Evolutionary conservation across 2,888 invertebrate species (phyloP), one percentile per base, ranked within the genome.

Genomic region (Drosophila kambysellisi): DNA sequence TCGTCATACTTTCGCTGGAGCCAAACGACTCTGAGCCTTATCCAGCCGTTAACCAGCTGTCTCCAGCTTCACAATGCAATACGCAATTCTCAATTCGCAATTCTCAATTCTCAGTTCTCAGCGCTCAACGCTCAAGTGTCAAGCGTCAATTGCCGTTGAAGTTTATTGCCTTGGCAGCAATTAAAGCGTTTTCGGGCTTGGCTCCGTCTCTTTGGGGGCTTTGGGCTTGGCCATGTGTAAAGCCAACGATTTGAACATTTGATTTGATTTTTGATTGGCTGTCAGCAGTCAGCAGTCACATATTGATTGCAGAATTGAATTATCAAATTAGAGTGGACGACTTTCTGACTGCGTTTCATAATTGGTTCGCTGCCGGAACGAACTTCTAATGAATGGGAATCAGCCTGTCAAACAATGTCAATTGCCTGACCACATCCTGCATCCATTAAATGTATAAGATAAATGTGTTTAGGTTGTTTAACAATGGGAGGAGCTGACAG

Each of bases 151-250:
- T 89, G 88, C 74, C 81, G 77, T 87, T 88, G 89, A 84, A 81
- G 88, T 89, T 87, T 89, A 87, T 87, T 87, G 87, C 81, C 74
- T 88, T 87, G 89, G 89, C 89, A 87, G 87, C 87, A 87, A 87
- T 87, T 87, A 87, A 89, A 85, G 68, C 68, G 61, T 72, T 70
- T 82, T 83, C 69, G 54, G 39, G 4, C 39, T 56, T 56, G 56
- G 29, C 12, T 39, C 39, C n/a, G 56, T 12, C n/a, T n/a, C 64
- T 70, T 69, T 51, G 53, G 61, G 17, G 41, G 57, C 48, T 72
- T 69, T 70, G 80, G 80, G 76, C 56, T 82, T 76, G 85, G 82
- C 71, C 74, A 52, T 57, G 70, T 78, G 81, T 69, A 78, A 82
- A 85, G 75, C 60, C 74, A 74, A 63, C 66, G 66, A 56, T n/a